phyloP scores from a whole-genome alignment of 1,140 invertebrate genomes.

The Atta cephalotes region DNA sequence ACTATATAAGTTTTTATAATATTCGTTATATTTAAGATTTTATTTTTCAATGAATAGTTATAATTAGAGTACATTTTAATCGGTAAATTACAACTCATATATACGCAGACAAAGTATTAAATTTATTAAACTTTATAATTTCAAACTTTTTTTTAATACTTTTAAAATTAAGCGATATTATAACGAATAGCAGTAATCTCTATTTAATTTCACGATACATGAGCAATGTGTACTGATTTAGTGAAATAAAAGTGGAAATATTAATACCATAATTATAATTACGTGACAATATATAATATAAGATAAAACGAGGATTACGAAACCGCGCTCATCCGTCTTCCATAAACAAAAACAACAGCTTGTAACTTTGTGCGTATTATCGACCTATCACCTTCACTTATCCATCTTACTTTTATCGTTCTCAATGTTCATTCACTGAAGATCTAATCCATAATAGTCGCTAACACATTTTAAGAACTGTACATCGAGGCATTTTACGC shows the following conservation, averaged over 20 bases:
- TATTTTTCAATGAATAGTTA: background rate
- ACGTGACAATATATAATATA: background rate
- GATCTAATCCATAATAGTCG: slow-evolving; percentile 69
- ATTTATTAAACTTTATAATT: slow-evolving; percentile 21
- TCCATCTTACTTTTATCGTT: slow-evolving; percentile 31
- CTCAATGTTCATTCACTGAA: background rate
- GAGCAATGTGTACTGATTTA: background rate
- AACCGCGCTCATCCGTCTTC: slow-evolving; percentile 43
- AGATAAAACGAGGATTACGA: background rate
- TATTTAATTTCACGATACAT: slow-evolving; percentile 10
- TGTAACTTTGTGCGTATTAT: slow-evolving; percentile 32
- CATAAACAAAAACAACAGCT: slow-evolving; percentile 42
- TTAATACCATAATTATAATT: slow-evolving; percentile 41
- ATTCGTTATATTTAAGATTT: slow-evolving; percentile 9
- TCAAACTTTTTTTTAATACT: slow-evolving; percentile 1
- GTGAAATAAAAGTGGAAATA: background rate
- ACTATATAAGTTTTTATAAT: slow-evolving; percentile 11
- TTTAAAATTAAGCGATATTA: background rate
- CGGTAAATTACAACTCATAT: background rate
- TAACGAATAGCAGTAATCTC: background rate
- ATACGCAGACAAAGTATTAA: background rate
- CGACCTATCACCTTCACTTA: slow-evolving; percentile 31
- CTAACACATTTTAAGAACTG: slow-evolving; percentile 25
- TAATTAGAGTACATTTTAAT: slow-evolving; percentile 16
- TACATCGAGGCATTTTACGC: background rate